These are phyloP conservation scores for Euplexia lucipara DNA, from an alignment of 2,888 invertebrate species.

Conservation along the genomic window DNA sequence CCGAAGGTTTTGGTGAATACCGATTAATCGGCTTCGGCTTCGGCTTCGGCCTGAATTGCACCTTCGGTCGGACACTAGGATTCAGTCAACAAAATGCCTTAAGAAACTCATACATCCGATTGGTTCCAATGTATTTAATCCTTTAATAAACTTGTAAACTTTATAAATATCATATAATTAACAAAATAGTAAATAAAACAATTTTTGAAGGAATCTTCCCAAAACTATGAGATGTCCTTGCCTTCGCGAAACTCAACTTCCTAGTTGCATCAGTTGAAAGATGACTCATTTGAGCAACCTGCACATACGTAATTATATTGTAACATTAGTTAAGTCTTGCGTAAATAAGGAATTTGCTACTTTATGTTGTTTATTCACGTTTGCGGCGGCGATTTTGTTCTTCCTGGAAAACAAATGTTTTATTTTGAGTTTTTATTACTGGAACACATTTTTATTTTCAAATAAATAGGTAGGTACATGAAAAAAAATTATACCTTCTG, in stretches of 20 bases:
- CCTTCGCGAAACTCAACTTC: slow-evolving; percentile 54
- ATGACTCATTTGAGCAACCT: slow-evolving; percentile 49
- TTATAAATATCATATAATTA: slow-evolving; percentile 56
- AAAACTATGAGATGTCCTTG: slow-evolving; percentile 49
- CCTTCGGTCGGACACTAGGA: too few relatives aligned
- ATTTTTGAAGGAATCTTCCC: slow-evolving; percentile 60
- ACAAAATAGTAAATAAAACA: slow-evolving; percentile 65
- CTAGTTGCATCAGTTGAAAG: slow-evolving; percentile 45
- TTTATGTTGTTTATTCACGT: slow-evolving; percentile 80
- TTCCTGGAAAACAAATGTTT: slow-evolving; percentile 80
- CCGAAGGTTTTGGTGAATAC: too few relatives aligned
- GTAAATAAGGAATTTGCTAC: slow-evolving; percentile 49
- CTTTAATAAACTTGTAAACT: slow-evolving; percentile 67
- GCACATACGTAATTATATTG: slow-evolving; percentile 45
- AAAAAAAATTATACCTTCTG: slow-evolving; percentile 93
- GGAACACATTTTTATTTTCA: not conserved
- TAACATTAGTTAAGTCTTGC: slow-evolving; percentile 56
- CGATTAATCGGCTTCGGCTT: too few relatives aligned
- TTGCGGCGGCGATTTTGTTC: slow-evolving; percentile 89
- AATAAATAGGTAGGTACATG: not conserved
- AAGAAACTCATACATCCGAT: slow-evolving; percentile 53
- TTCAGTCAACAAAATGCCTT: too few relatives aligned
- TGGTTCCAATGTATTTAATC: slow-evolving; percentile 69
- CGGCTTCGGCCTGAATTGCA: too few relatives aligned
- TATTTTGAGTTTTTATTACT: not conserved